phyloP scores from a whole-genome alignment of 2,113 vertebrate species.

The Sclerurus mexicanus region DNA sequence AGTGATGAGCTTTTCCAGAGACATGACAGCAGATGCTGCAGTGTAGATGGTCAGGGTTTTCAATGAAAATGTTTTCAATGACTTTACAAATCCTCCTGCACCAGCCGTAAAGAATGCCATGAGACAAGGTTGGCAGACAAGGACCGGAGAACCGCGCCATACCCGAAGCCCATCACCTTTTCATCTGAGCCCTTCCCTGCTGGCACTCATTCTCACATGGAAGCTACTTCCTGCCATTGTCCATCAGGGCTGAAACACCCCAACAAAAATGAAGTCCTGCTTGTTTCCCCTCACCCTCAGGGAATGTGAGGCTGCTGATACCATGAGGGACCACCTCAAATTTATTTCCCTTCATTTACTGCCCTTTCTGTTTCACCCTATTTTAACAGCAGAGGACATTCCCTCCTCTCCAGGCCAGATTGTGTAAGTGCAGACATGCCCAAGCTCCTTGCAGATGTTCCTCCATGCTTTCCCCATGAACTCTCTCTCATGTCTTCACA shows the following conservation, averaged over 20 bases:
- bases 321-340: neutral
- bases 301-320: neutral
- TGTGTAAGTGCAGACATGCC: accelerated
- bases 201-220: neutral
- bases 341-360: neutral
- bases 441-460: neutral
- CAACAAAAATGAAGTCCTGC: neutral
- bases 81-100: neutral
- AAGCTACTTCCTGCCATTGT: neutral
- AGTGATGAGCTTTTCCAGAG: neutral
- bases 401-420: neutral
- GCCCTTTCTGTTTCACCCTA: neutral
- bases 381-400: neutral
- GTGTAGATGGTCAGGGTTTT: neutral
- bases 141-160: accelerated
- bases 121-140: neutral
- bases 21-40: neutral
- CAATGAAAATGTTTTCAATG: neutral
- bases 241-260: neutral
- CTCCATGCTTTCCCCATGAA: neutral
- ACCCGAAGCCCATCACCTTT: neutral
- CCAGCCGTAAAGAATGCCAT: neutral
- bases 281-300: neutral
- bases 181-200: neutral
- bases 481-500: neutral